Percentiles rank a stretch among this genome's conserved stretches.
phyloP scores from a whole-genome alignment of 2,888 invertebrate species.

The Epistrophe eligans region DNA sequence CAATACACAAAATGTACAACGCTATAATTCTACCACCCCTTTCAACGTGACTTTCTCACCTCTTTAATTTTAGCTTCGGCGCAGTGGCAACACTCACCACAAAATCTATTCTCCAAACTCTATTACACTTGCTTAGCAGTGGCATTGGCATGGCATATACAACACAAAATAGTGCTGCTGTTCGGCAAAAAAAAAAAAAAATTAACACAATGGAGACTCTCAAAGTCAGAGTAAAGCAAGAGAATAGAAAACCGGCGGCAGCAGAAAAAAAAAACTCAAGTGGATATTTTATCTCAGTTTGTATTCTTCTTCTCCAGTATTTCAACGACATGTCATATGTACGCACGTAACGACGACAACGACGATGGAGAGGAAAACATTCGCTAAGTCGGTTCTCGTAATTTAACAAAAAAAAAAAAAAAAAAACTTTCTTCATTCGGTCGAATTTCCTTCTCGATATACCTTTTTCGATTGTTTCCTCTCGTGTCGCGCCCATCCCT shows the following conservation, averaged over 20 bases:
- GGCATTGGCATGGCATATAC: neutral
- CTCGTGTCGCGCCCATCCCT: conserved; percentile 28
- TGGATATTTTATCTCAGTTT: conserved; percentile 44
- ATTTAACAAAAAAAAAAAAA: conserved; percentile 7
- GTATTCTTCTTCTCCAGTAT: conserved; percentile 55
- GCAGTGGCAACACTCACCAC: conserved; percentile 57
- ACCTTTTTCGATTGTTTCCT: conserved; percentile 35
- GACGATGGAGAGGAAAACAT: conserved; percentile 53
- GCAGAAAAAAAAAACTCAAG: neutral
- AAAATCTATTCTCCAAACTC: conserved; percentile 12
- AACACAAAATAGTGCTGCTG: neutral
- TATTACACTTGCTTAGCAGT: conserved; percentile 41
- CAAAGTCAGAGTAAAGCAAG: conserved; percentile 2
- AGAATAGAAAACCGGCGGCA: conserved; percentile 21
- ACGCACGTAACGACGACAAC: conserved; percentile 54
- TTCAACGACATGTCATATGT: conserved; percentile 65
- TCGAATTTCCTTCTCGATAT: conserved; percentile 39
- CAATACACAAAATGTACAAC: conserved; percentile 7
- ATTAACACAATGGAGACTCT: conserved; percentile 40
- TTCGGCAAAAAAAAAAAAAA: neutral
- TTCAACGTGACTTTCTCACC: neutral
- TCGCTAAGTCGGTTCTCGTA: conserved; percentile 47
- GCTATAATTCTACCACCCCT: conserved; percentile 13
- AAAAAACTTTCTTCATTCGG: conserved; percentile 28
- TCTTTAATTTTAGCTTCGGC: conserved; percentile 28